Conservation (phyloP, 2,113 vertebrate genomes). For the Cololabis saira region DNA sequence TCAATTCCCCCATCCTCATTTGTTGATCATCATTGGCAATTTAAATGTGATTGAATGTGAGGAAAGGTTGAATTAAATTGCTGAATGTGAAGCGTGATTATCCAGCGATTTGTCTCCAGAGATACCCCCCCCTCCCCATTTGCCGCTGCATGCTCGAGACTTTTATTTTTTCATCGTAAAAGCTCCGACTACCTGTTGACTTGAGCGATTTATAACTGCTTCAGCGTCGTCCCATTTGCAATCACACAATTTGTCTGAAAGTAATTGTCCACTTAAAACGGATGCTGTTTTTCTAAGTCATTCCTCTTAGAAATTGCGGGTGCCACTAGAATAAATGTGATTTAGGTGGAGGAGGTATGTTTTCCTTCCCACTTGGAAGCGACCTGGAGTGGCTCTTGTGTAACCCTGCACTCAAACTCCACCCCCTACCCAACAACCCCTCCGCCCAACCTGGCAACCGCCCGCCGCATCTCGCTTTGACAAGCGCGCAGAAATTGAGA, state of each 20-base stretch:
- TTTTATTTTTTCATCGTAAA: slow-evolving; percentile 28
- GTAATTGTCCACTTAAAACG: slow-evolving; percentile 12
- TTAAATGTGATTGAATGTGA: slow-evolving; percentile 42
- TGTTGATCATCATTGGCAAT: slow-evolving; percentile 49
- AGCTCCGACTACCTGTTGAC: slow-evolving; percentile 34
- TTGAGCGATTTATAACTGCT: too few species aligned
- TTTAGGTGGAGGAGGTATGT: too few species aligned
- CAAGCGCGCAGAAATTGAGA: slow-evolving; percentile 70
- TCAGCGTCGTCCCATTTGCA: background rate
- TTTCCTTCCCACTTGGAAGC: slow-evolving; percentile 17
- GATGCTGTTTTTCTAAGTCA: background rate
- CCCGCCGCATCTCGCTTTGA: slow-evolving; percentile 55
- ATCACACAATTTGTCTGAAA: background rate
- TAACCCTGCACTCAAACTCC: slow-evolving; percentile 39
- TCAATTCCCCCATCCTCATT: slow-evolving; percentile 39
- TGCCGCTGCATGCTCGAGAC: slow-evolving; percentile 11
- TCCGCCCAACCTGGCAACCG: slow-evolving; percentile 50
- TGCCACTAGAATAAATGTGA: background rate
- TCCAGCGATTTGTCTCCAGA: slow-evolving; percentile 23
- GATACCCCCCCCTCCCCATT: slow-evolving; percentile 8
- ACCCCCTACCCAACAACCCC: slow-evolving; percentile 51
- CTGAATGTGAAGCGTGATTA: slow-evolving; percentile 46
- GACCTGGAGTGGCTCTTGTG: slow-evolving; percentile 50
- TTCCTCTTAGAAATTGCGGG: background rate
- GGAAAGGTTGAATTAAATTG: slow-evolving; percentile 43